These are phyloP conservation scores for Oreohelix idahoensis DNA, from an alignment of 1,140 invertebrate genomes.

Conservation along the genomic window DNA sequence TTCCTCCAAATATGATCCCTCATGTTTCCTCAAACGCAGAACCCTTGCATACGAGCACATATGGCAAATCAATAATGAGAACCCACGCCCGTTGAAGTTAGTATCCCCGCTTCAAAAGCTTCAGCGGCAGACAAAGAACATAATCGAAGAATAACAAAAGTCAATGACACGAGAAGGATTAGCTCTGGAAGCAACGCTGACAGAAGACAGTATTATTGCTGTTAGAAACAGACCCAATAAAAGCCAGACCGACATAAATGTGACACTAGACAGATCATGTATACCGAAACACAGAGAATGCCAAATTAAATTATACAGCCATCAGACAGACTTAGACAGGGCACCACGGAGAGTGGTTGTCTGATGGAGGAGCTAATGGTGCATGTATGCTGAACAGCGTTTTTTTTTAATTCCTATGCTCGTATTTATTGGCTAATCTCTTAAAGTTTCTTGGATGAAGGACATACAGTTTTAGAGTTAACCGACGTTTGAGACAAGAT, in stretches of 20 bases:
- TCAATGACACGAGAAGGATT: slow-evolving; percentile 2
- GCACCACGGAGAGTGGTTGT: neutral
- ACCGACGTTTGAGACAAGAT: too few relatives aligned
- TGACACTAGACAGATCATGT: neutral
- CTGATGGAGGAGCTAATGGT: neutral
- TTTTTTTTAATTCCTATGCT: neutral
- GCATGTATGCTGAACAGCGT: neutral
- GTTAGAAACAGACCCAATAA: neutral
- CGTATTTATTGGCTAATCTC: too few relatives aligned
- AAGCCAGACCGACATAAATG: slow-evolving; percentile 7
- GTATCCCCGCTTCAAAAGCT: neutral
- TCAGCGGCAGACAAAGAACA: neutral
- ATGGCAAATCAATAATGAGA: neutral
- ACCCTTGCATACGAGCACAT: too few relatives aligned
- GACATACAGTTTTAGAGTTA: too few relatives aligned
- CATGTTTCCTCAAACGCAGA: too few relatives aligned
- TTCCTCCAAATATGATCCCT: too few relatives aligned
- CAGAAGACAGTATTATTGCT: neutral
- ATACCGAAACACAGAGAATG: neutral
- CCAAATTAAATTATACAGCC: neutral
- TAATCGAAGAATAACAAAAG: neutral
- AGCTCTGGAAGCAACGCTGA: neutral
- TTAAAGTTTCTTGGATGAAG: too few relatives aligned
- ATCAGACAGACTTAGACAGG: neutral
- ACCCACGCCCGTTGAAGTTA: neutral